Evolutionary conservation across 1,140 invertebrate genomes (phyloP).

Genomic region (Cephus cinctus): DNA sequence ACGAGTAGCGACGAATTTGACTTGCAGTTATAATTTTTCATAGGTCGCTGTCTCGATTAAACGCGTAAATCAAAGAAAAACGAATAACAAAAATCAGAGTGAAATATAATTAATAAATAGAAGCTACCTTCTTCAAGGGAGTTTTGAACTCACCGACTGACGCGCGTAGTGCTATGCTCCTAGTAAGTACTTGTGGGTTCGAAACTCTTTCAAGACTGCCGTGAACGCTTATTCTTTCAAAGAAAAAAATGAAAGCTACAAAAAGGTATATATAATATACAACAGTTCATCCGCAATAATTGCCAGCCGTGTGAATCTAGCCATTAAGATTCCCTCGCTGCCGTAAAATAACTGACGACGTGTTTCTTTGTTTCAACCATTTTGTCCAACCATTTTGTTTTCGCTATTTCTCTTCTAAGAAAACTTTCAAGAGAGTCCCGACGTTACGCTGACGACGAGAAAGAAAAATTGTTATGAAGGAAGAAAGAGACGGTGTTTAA

Average conservation of each 20-base stretch:
- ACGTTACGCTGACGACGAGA: too few relatives aligned
- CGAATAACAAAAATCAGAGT: not conserved
- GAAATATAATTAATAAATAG: not conserved
- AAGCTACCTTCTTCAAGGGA: not conserved
- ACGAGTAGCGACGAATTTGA: too few relatives aligned
- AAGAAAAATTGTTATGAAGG: too few relatives aligned
- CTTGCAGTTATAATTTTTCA: too few relatives aligned
- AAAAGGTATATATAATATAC: not conserved
- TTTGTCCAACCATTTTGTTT: too few relatives aligned
- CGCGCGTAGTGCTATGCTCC: conserved; percentile 5
- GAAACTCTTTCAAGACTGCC: conserved; percentile 29
- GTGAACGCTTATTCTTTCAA: conserved; percentile 23
- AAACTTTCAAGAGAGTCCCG: too few relatives aligned
- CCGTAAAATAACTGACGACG: not conserved
- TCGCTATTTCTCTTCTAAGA: too few relatives aligned
- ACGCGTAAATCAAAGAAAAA: not conserved
- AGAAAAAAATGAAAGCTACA: too few relatives aligned
- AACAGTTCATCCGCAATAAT: conserved; percentile 15
- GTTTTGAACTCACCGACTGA: conserved; percentile 15
- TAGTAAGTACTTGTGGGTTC: conserved; percentile 14
- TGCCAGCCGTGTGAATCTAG: not conserved
- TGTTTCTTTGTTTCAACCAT: too few relatives aligned
- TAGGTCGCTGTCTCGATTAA: too few relatives aligned
- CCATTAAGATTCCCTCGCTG: not conserved
- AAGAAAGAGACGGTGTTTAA: too few relatives aligned